phyloP scores from a whole-genome alignment of 2,113 vertebrate genomes.

The Diadophis punctatus region DNA sequence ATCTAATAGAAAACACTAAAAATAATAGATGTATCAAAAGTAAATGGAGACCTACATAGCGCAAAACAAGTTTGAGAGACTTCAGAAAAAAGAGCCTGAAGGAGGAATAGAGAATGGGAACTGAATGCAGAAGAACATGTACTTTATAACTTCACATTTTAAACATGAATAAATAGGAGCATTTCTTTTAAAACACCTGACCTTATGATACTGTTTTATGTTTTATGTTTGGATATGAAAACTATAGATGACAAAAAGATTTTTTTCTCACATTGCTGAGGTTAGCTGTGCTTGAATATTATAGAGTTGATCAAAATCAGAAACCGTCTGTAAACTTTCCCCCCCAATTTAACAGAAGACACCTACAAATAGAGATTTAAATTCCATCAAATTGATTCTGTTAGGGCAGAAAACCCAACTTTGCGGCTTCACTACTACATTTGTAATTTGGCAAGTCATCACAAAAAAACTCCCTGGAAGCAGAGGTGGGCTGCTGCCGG shows the following conservation, averaged over 20 bases:
- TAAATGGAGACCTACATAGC: slow-evolving; percentile 21
- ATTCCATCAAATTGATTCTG: neutral
- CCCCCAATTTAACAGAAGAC: neutral
- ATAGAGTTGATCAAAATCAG: neutral
- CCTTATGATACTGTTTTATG: neutral
- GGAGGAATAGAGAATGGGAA: neutral
- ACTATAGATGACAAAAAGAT: neutral
- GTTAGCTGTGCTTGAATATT: neutral
- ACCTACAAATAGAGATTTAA: neutral
- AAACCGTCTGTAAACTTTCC: neutral
- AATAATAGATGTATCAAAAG: slow-evolving; percentile 44
- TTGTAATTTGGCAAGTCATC: neutral
- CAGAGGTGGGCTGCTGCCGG: no score
- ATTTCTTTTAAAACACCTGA: neutral
- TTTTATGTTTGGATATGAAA: neutral
- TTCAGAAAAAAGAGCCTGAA: neutral
- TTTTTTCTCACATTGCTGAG: neutral
- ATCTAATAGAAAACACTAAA: slow-evolving; percentile 30
- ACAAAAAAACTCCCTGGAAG: neutral
- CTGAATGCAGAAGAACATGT: neutral
- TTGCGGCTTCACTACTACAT: neutral
- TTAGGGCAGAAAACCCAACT: neutral
- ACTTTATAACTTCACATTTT: neutral
- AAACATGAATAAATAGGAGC: neutral
- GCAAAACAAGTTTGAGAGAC: slow-evolving; percentile 35